phyloP scores from a whole-genome alignment of 2,113 vertebrate genomes.

The Urocolius indicus region DNA sequence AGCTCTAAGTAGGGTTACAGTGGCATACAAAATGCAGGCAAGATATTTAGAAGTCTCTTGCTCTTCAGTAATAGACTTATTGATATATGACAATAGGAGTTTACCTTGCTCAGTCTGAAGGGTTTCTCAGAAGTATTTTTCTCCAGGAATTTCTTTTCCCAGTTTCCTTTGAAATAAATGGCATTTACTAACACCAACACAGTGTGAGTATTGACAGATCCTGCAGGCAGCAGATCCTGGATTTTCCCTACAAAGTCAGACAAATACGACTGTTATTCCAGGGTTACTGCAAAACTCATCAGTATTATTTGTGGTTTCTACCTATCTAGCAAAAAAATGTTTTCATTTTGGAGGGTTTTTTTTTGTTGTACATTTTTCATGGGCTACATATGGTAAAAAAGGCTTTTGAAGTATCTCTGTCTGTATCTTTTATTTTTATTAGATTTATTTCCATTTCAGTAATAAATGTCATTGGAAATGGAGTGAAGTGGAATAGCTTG shows the following conservation, averaged over 20 bases:
- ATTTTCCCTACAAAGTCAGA: constrained; percentile 85
- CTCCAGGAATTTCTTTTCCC: constrained; percentile 80
- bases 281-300: not conserved
- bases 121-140: constrained; percentile 80
- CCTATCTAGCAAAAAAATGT: not conserved
- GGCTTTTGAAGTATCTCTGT: not conserved
- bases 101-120: constrained; percentile 85
- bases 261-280: not conserved
- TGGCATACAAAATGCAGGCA: not conserved
- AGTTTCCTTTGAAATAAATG: constrained; percentile 91
- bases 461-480: not conserved
- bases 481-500: not conserved
- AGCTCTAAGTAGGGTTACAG: not conserved
- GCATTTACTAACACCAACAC: constrained; percentile 87
- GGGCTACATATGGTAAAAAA: not conserved
- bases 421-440: not conserved
- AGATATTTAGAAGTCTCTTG: not conserved
- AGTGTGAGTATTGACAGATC: constrained; percentile 73
- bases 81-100: not conserved
- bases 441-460: not conserved
- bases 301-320: not conserved
- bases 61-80: not conserved
- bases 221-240: constrained; percentile 81
- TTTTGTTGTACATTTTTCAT: not conserved
- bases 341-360: not conserved